Evolutionary conservation across 2,113 vertebrate species (phyloP), one percentile per base, ranked within the genome.

Genomic region (Lutjanus erythropterus): DNA sequence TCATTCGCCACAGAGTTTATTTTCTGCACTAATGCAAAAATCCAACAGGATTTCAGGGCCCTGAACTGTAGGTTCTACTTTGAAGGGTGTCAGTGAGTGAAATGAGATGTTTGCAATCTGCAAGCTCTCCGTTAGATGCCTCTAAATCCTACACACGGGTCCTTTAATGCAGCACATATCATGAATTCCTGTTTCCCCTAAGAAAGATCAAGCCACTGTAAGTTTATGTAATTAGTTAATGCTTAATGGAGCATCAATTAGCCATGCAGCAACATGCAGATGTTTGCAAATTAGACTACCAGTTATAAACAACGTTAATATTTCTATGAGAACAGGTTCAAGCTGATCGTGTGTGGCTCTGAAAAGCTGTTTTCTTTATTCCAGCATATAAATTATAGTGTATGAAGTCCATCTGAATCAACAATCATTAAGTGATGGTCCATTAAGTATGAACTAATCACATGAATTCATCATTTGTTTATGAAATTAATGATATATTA

Each of bases 381-480:
- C 29, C 66, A 52, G 68, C 44, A n/a, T 31, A 83, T 75, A 50
- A 55, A 79, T 84, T 52, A n/a, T n/a, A 89, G 65, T 44, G 44
- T 49, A 69, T 35, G 25, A 77, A 37, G 27, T 39, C 65, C 56
- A 41, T 75, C 56, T 73, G 33, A 27, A 69, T 71, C 66, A 81
- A 81, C 62, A 60, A 23, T 78, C 27, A 37, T 70, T 74, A 79
- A 74, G 53, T 23, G 58, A 77, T 21, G 67, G 75, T 25, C 56
- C 69, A 83, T 75, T 72, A 76, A 60, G 39, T 46, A 50, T n/a
- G 25, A 72, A 35, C 42, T 80, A 53, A 80, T 89, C 61, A 62
- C 65, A 73, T 37, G 31, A 74, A 66, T 52, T 66, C 39, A 25
- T 71, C 25, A 55, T 59, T 72, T 35, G 4, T n/a, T n/a, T n/a